phyloP scores from a whole-genome alignment of 2,888 invertebrate genomes.

The Exocentrus adspersus region DNA sequence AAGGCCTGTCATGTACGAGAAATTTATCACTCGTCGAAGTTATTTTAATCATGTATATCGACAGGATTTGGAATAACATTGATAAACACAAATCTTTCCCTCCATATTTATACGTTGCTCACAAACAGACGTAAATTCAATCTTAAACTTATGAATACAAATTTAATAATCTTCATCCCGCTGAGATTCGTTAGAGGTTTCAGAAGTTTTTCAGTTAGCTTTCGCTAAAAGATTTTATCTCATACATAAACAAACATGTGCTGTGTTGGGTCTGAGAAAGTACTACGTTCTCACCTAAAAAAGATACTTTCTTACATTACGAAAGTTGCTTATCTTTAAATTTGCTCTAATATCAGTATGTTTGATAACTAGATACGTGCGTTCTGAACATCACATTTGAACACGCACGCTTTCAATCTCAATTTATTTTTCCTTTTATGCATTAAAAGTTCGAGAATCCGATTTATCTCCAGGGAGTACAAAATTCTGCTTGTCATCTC shows the following conservation, averaged over 20 bases:
- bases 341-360: no score
- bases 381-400: no score
- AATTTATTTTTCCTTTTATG: conserved; percentile 6
- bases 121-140: background rate
- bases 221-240: background rate
- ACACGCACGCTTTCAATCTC: background rate
- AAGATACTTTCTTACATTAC: background rate
- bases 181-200: background rate
- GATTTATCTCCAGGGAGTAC: conserved; percentile 5
- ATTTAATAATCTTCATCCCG: conserved; percentile 3
- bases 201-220: background rate
- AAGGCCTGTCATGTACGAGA: no score
- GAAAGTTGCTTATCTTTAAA: no score
- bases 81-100: background rate
- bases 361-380: no score
- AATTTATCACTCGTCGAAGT: background rate
- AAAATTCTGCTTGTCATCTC: conserved; percentile 13
- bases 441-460: conserved; percentile 15
- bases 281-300: background rate
- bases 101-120: background rate
- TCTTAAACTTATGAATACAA: background rate
- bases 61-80: background rate
- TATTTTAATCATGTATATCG: background rate
- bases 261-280: background rate
- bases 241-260: background rate